These are phyloP conservation scores for Cantharis lateralis DNA, from an alignment of 2,888 invertebrate genomes.

Conservation along the genomic window DNA sequence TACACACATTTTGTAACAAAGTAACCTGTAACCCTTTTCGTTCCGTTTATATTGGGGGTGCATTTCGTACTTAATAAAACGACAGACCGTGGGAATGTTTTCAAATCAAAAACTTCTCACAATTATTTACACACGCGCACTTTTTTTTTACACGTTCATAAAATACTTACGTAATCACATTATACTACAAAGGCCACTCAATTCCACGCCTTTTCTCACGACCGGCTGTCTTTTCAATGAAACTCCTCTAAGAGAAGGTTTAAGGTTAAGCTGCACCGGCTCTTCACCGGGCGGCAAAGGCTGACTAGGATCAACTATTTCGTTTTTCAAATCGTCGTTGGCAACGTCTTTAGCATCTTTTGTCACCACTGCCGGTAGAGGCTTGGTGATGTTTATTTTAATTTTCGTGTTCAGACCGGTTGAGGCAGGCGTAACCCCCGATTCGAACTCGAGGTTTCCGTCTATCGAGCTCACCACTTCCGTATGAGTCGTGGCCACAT, in stretches of 20 bases:
- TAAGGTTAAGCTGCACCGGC: constrained; percentile 61
- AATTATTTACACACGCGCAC: not conserved
- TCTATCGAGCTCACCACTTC: constrained; percentile 72
- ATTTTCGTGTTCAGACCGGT: constrained; percentile 63
- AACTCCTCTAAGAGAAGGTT: constrained; percentile 69
- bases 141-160: not conserved
- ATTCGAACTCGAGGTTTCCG: constrained; percentile 69
- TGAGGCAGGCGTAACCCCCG: constrained; percentile 41
- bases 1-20: not conserved
- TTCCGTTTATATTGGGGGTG: not conserved
- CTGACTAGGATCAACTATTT: constrained; percentile 53
- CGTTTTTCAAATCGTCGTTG: constrained; percentile 12
- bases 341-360: constrained; percentile 51
- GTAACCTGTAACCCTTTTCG: not conserved
- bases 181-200: constrained; percentile 85
- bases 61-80: not conserved
- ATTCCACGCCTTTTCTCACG: constrained; percentile 74
- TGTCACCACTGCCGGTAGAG: constrained; percentile 59
- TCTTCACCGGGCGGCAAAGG: constrained; percentile 65
- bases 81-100: not conserved
- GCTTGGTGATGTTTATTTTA: constrained; percentile 82
- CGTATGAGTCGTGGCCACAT: constrained; percentile 59
- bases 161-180: constrained; percentile 63
- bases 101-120: not conserved
- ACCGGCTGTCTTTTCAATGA: constrained; percentile 74